Base-by-base conservation (phyloP, 2,797 vertebrate species). In the Neostethus bicornis region DNA sequence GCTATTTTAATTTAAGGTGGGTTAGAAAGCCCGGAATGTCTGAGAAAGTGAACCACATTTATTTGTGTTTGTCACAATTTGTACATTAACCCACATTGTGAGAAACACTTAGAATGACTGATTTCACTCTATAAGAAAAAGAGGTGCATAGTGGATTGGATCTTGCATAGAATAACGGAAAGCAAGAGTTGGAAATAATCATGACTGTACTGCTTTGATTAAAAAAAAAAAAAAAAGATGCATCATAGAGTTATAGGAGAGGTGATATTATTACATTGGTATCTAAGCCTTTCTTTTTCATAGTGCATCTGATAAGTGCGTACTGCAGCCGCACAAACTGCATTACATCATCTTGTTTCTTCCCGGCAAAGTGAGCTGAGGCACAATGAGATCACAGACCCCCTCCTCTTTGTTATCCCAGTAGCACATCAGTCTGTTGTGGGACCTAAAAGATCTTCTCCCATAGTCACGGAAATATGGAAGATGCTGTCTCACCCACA, bases 261-360 rank as follows among this genome's bases (percentile, higher is more conserved):
- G 50, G 45, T 79, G 68, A 67, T 85, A 12, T 75, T 75, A 70
- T 73, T 67, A 69, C 56, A n/a, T 37, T 25, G 59, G 45, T 62
- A 74, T 57, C 59, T 66, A 61, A 52, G 67, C 55, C 38, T 63
- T 54, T 58, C 43, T 39, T 21, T 37, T 13, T 4, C 49, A 12
- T 11, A 47, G 61, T 8, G 49, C 61, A 65, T 79, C 80, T 85
- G 83, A 85, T 90, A 89, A 86, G 72, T 84, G 73, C 70, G 58
- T 28, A 80, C 65, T 73, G 54, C 73, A 83, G 75, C 73, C 67
- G 73, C 69, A 74, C 84, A 60, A 72, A 71, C 47, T 71, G 77
- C 85, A 91, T 92, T 91, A 91, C 92, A 89, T 92, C 90, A 92
- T 85, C 83, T 60, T 19, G 31, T 75, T 81, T 34, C 66, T 88